Percentiles rank a stretch among this genome's conserved stretches.
Evolutionary conservation across 64 coral and sea anemone genomes (phyloP).

Genomic region (Pocillopora damicornis): DNA sequence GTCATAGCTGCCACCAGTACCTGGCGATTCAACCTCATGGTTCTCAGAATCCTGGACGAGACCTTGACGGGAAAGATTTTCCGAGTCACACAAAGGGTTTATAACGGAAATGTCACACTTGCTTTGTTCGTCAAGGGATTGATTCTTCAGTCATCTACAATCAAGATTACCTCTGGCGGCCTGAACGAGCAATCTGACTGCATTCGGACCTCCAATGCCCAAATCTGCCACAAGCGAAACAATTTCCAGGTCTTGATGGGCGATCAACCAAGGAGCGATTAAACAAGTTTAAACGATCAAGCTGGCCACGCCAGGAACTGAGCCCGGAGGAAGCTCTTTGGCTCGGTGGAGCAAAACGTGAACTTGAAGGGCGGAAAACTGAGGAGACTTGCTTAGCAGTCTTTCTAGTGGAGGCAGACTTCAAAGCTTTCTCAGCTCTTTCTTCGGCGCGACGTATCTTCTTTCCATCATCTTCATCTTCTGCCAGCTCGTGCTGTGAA

Average conservation of each 20-base stretch:
- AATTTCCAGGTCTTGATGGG: background rate
- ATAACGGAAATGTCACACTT: background rate
- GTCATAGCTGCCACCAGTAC: background rate
- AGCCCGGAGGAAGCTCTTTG: background rate
- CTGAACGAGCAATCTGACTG: background rate
- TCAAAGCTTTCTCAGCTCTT: background rate
- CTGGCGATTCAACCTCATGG: background rate
- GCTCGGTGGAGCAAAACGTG: background rate
- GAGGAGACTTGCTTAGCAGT: background rate
- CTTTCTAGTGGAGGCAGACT: background rate
- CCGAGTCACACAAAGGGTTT: background rate
- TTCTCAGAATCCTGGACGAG: background rate
- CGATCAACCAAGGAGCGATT: background rate
- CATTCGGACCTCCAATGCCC: slow-evolving; percentile 3
- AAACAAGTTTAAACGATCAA: background rate
- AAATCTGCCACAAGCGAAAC: background rate
- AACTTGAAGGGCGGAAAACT: background rate
- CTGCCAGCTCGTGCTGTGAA: too few relatives aligned
- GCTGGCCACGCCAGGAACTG: background rate
- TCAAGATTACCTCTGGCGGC: background rate
- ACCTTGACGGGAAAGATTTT: background rate
- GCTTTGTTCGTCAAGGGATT: slow-evolving; percentile 5
- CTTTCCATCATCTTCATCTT: background rate
- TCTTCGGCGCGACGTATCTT: background rate
- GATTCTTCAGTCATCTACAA: slow-evolving; percentile 2